A percentile compares a stretch with the other conserved stretches of the same genome.
phyloP scores from a whole-genome alignment of 1,140 invertebrate genomes.

The Nylanderia fulva region DNA sequence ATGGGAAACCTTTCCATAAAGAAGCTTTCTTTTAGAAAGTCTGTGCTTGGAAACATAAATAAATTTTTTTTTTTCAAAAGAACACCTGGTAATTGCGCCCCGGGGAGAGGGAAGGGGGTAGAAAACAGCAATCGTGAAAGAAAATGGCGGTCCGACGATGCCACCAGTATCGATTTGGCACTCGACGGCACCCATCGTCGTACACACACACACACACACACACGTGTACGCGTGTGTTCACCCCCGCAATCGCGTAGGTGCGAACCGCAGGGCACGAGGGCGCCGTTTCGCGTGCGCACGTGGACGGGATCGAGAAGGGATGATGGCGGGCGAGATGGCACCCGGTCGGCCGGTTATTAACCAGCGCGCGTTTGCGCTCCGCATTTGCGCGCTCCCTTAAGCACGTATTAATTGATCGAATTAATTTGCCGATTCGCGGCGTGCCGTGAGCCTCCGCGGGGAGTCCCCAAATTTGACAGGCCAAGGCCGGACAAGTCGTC shows the following conservation, averaged over 20 bases:
- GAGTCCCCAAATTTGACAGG: neutral
- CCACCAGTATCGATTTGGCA: conserved; percentile 82
- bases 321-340: conserved; percentile 55
- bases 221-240: conserved; percentile 10
- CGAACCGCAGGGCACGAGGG: conserved; percentile 63
- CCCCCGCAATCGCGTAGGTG: conserved; percentile 47
- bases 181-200: conserved; percentile 50
- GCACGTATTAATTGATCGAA: conserved; percentile 81
- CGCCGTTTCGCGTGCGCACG: conserved; percentile 61
- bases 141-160: conserved; percentile 81
- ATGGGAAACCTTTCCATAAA: too few species aligned
- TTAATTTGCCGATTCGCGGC: conserved; percentile 74
- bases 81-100: neutral
- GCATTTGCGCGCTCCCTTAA: conserved; percentile 59
- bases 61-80: too few species aligned
- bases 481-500: neutral
- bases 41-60: too few species aligned
- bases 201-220: neutral
- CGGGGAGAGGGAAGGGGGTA: conserved; percentile 47
- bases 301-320: neutral
- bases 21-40: too few species aligned
- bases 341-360: conserved; percentile 39
- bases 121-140: conserved; percentile 74
- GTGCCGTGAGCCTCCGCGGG: conserved; percentile 2
- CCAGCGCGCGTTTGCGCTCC: conserved; percentile 22